Base-by-base conservation (phyloP, 2,113 vertebrate species). In the Sula dactylatra region DNA sequence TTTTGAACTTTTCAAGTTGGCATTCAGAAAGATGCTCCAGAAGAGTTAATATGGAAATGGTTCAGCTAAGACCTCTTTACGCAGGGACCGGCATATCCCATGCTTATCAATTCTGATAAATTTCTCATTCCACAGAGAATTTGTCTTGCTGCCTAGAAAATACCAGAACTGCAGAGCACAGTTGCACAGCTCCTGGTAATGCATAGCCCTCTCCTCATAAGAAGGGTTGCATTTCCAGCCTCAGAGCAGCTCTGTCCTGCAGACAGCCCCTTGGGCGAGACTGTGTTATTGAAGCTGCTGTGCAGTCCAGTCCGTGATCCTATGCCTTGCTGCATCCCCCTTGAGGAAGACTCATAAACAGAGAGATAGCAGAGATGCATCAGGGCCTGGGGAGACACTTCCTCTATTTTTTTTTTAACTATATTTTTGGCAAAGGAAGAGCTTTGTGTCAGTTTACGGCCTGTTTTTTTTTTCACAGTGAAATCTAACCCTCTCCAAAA, bases 351-450 rank as follows among this genome's bases (percentile, higher is more conserved):
- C 11, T 71, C 32, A 12, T 13, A 45, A 74, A 58, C 19, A 52
- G 31, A 27, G 38, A 79, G 16, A 29, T 22, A 62, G 27, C 0
- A 0, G 47, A 54, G 31, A 25, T 14, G 4, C 4, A 36, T 13
- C 62, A 45, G 27, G 32, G 16, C 14, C 44, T 16, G 21, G 16
- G 45, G 26, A 82, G 26, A 66, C 21, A 42, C 34, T 70, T 62
- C 12, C 12, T 74, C 42, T 42, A 18, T 34, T 7, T 62, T 88
- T 72, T 69, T 62, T 69, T 17, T 16, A 44, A 38, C 55, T 22
- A 11, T 22, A 13, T 36, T 87, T 81, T 67, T 94, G 81, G 87
- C 87, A 81, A 58, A 86, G 55, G 45, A 66, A 40, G 50, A 54
- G 7, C 32, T 78, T 70, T 64, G 70, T 77, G 49, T 94, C 76